Percentiles rank a stretch among this genome's conserved stretches.
phyloP scores from a whole-genome alignment of 2,888 invertebrate species.

The Caenorhabditis japonica region DNA sequence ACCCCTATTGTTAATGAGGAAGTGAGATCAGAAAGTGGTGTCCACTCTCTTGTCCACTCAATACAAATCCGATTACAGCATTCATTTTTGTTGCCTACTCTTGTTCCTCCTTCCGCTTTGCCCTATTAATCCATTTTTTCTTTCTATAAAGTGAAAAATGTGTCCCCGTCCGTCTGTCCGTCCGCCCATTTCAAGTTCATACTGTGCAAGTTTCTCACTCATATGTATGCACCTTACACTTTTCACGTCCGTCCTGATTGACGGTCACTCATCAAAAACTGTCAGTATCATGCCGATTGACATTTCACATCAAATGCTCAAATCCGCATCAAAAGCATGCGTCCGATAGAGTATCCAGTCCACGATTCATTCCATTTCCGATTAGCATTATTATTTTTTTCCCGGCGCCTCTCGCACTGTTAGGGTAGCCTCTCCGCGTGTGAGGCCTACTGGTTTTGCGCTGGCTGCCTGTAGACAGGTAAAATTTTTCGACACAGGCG shows the following conservation, averaged over 20 bases:
- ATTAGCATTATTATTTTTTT: constrained; percentile 51
- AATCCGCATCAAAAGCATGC: constrained; percentile 42
- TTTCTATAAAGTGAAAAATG: constrained; percentile 11
- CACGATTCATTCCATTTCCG: constrained; percentile 44
- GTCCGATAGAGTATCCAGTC: constrained; percentile 31
- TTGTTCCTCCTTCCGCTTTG: constrained; percentile 35
- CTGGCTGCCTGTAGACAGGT: constrained; percentile 38
- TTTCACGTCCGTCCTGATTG: constrained; percentile 6
- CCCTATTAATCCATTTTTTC: constrained; percentile 41
- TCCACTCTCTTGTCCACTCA: constrained; percentile 29
- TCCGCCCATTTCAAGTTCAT: constrained; percentile 33
- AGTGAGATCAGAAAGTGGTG: constrained; percentile 30
- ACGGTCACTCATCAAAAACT: constrained; percentile 10
- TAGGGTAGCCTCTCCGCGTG: constrained; percentile 29
- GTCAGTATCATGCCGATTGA: constrained; percentile 22
- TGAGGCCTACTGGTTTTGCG: constrained; percentile 44
- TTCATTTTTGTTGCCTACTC: constrained; percentile 26
- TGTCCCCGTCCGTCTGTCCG: constrained; percentile 1
- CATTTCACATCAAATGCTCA: constrained; percentile 48
- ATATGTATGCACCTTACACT: constrained; percentile 6
- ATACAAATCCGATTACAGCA: constrained; percentile 43
- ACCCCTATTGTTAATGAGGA: constrained; percentile 25
- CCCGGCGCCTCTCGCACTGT: constrained; percentile 42
- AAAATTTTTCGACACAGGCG: constrained; percentile 43
- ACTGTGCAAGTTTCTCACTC: constrained; percentile 7